These are phyloP conservation scores for Menidia menidia DNA, from an alignment of 2,797 vertebrate species.

Conservation along the genomic window DNA sequence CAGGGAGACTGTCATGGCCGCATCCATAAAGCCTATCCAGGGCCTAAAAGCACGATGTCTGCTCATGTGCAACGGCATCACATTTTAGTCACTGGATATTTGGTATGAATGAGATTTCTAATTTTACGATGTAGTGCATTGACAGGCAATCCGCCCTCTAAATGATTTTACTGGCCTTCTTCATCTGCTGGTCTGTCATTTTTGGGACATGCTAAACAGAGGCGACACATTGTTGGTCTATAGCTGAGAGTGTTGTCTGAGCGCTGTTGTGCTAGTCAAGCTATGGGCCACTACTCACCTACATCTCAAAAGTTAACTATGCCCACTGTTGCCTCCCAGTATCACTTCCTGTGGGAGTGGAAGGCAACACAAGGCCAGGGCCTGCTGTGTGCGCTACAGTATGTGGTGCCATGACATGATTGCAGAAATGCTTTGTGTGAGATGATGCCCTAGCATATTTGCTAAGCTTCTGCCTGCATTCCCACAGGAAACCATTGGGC, in stretches of 20 bases:
- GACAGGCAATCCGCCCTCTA: slow-evolving; percentile 32
- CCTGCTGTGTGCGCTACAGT: slow-evolving; percentile 68
- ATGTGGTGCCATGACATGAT: slow-evolving; percentile 78
- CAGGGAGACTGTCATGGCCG: slow-evolving; percentile 19
- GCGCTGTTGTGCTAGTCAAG: slow-evolving; percentile 40
- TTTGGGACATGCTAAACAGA: slow-evolving; percentile 73
- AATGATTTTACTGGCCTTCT: slow-evolving; percentile 39
- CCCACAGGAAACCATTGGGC: slow-evolving; percentile 39
- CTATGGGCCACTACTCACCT: slow-evolving; percentile 52
- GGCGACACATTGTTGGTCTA: slow-evolving; percentile 66
- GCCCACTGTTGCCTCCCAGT: slow-evolving; percentile 76
- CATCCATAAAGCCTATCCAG: slow-evolving; percentile 74
- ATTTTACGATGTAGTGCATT: slow-evolving; percentile 17
- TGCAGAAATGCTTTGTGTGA: slow-evolving; percentile 80
- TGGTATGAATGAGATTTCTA: slow-evolving; percentile 8
- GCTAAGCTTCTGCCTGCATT: slow-evolving; percentile 82
- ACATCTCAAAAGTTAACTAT: slow-evolving; percentile 63
- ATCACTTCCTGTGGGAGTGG: slow-evolving; percentile 73
- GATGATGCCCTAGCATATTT: slow-evolving; percentile 81
- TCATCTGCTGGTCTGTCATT: slow-evolving; percentile 73
- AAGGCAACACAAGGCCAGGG: slow-evolving; percentile 78
- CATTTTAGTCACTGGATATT: slow-evolving; percentile 75
- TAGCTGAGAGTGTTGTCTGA: slow-evolving; percentile 63
- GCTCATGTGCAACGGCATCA: slow-evolving; percentile 63
- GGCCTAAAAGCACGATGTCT: slow-evolving; percentile 70